These are phyloP conservation scores for Lanistes nyassanus DNA, from an alignment of 1,140 invertebrate genomes.

Conservation along the genomic window DNA sequence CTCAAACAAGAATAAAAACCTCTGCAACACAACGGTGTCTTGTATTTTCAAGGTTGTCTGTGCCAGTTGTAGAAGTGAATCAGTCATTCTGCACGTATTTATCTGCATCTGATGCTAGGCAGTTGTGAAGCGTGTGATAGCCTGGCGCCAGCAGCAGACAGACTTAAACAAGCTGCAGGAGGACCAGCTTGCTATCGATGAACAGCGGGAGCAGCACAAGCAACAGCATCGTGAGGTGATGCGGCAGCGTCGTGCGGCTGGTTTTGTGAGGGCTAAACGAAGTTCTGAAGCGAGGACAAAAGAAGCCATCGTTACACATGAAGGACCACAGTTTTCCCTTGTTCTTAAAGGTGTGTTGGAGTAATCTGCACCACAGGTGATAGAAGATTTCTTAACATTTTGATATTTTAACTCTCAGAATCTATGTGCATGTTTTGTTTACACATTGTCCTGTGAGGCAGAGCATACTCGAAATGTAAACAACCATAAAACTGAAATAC, in stretches of 20 bases:
- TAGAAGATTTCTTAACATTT: too few species aligned
- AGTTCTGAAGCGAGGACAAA: conserved; percentile 32
- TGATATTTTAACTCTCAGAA: too few species aligned
- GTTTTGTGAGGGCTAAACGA: conserved; percentile 49
- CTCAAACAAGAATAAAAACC: background rate
- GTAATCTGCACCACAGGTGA: too few species aligned
- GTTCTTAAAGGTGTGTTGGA: conserved; percentile 52
- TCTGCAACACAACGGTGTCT: background rate
- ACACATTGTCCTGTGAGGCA: too few species aligned
- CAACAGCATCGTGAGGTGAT: conserved; percentile 75
- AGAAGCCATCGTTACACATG: conserved; percentile 27
- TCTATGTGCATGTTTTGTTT: too few species aligned
- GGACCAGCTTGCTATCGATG: conserved; percentile 74
- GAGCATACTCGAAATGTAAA: too few species aligned
- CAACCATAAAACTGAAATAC: too few species aligned
- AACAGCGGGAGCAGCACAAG: conserved; percentile 77
- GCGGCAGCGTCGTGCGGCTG: conserved; percentile 73
- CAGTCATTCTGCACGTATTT: background rate
- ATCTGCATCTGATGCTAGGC: conserved; percentile 59
- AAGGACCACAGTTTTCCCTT: conserved; percentile 46
- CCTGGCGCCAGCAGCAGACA: conserved; percentile 69
- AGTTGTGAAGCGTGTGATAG: conserved; percentile 34
- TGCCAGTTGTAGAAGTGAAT: too few species aligned
- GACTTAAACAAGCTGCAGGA: conserved; percentile 74
- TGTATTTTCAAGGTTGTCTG: too few species aligned